Conservation (phyloP, 2,797 vertebrate genomes). For the Chloroceryle amazona region DNA sequence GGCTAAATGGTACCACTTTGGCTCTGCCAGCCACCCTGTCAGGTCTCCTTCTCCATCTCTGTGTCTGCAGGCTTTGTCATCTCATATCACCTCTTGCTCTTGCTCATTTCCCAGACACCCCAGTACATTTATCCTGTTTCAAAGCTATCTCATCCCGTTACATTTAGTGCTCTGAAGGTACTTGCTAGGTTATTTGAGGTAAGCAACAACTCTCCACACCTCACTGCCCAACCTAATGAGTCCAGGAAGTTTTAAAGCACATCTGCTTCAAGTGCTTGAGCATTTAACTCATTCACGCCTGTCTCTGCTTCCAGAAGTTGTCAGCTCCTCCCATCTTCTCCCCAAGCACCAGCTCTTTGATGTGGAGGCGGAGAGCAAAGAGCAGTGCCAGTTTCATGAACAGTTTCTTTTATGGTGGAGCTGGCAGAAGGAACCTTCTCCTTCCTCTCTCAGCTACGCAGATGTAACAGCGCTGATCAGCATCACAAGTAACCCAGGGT, state of each 20-base stretch:
- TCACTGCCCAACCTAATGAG: background rate
- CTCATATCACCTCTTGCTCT: background rate
- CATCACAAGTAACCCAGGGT: background rate
- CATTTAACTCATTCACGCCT: background rate
- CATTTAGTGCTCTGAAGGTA: background rate
- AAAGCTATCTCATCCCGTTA: background rate
- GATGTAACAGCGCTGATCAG: background rate
- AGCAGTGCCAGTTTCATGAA: background rate
- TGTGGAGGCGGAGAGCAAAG: background rate
- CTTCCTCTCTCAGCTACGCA: background rate
- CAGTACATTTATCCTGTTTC: background rate
- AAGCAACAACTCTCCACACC: constrained; percentile 2
- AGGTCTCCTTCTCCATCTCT: background rate
- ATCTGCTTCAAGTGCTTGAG: background rate
- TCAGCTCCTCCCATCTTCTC: background rate
- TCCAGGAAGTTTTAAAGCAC: background rate
- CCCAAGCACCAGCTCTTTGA: background rate
- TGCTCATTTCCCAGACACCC: background rate
- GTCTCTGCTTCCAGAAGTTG: background rate
- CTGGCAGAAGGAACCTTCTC: background rate
- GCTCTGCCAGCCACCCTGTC: background rate
- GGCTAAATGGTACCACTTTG: background rate
- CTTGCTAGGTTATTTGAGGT: background rate
- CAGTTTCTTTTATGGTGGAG: background rate
- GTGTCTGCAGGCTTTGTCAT: background rate